Percentiles rank a stretch among this genome's conserved stretches.
Conservation (phyloP, 2,888 invertebrate species). For the Ennomos fuscantarius region DNA sequence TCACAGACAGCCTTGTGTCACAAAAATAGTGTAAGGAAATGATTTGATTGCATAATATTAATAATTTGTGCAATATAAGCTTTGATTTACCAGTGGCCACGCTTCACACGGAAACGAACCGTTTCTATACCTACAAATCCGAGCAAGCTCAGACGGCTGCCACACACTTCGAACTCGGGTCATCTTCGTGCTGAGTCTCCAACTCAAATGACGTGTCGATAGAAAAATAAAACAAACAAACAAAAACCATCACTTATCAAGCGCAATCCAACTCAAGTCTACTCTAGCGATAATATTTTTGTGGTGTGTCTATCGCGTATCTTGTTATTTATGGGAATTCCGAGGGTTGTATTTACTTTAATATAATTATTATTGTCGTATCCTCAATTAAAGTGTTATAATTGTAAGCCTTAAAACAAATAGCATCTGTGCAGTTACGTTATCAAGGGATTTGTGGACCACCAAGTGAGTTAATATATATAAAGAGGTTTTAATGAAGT, state of each 20-base stretch:
- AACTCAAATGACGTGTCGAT: slow-evolving; percentile 21
- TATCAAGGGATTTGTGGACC: slow-evolving; percentile 68
- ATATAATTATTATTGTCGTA: slow-evolving; percentile 45
- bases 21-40: background rate
- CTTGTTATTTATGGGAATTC: slow-evolving; percentile 76
- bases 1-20: too few species aligned
- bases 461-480: slow-evolving; percentile 51
- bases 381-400: slow-evolving; percentile 66
- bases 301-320: slow-evolving; percentile 19
- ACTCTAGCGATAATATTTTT: slow-evolving; percentile 12
- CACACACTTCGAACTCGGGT: slow-evolving; percentile 9
- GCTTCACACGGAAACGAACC: slow-evolving; percentile 1
- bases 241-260: slow-evolving; percentile 1
- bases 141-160: slow-evolving; percentile 2
- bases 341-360: slow-evolving; percentile 62
- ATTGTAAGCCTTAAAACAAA: slow-evolving; percentile 63
- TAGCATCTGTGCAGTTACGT: slow-evolving; percentile 56
- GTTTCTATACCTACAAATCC: slow-evolving; percentile 2
- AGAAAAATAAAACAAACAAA: slow-evolving; percentile 10
- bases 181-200: slow-evolving; percentile 17
- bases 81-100: too few species aligned
- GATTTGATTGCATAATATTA: too few species aligned
- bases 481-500: slow-evolving; percentile 36
- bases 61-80: too few species aligned
- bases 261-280: slow-evolving; percentile 6